Conservation (phyloP, 2,888 invertebrate genomes). For the Drosophila quinaria region DNA sequence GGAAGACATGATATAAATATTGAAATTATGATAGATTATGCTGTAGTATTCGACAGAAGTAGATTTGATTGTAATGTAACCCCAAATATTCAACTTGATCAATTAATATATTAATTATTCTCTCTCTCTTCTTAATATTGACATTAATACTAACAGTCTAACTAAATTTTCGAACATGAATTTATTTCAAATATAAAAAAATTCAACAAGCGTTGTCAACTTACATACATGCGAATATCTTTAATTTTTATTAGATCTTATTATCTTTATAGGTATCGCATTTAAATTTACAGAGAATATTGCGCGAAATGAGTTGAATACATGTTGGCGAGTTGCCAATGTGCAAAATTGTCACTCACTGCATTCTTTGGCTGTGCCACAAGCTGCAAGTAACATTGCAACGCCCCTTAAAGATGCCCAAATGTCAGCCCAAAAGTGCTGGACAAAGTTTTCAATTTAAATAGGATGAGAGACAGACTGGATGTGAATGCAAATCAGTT, state of each 20-base stretch:
- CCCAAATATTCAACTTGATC: no score
- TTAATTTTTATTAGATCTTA: not conserved
- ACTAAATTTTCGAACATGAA: not conserved
- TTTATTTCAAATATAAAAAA: not conserved
- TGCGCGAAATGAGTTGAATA: constrained; percentile 37
- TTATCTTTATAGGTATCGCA: not conserved
- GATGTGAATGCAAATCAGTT: constrained; percentile 47
- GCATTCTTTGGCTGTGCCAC: not conserved
- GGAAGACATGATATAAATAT: no score
- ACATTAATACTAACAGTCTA: not conserved
- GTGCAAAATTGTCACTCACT: constrained; percentile 18
- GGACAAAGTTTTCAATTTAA: constrained; percentile 32
- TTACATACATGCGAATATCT: not conserved
- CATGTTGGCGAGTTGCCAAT: constrained; percentile 65
- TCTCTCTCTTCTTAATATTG: not conserved
- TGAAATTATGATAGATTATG: no score
- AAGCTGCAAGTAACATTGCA: constrained; percentile 37
- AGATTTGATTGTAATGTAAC: no score
- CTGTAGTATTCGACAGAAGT: no score
- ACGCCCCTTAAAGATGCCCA: constrained; percentile 41
- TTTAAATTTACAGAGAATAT: not conserved
- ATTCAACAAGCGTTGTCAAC: not conserved
- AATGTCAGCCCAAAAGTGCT: not conserved
- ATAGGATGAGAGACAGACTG: constrained; percentile 10
- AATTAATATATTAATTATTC: no score